These are phyloP conservation scores for Hypothenemus hampei DNA, from an alignment of 1,140 invertebrate genomes.

Conservation along the genomic window DNA sequence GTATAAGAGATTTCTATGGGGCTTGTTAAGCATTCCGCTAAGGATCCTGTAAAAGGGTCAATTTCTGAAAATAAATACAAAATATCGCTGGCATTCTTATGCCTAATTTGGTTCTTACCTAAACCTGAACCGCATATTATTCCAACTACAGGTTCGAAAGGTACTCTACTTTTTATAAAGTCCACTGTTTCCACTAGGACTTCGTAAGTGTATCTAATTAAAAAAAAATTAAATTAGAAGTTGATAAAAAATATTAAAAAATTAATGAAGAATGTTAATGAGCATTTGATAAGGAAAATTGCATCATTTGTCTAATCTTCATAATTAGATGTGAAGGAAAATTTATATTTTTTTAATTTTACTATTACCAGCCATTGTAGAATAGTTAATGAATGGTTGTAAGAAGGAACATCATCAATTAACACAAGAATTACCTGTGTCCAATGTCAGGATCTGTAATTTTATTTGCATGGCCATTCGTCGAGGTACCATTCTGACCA, in stretches of 20 bases:
- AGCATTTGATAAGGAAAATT: no score
- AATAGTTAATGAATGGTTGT: no score
- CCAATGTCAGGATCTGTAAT: no score
- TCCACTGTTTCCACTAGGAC: slow-evolving; percentile 71
- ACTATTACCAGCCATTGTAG: no score
- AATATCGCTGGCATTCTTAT: background rate
- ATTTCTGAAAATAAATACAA: slow-evolving; percentile 1
- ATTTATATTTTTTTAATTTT: no score
- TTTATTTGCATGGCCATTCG: background rate
- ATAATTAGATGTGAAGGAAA: no score
- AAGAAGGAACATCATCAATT: no score
- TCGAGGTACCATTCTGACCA: background rate
- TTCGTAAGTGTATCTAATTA: slow-evolving; percentile 80
- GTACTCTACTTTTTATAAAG: slow-evolving; percentile 65
- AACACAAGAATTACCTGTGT: no score
- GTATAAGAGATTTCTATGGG: slow-evolving; percentile 74
- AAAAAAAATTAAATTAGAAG: slow-evolving; percentile 6
- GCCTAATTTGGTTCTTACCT: slow-evolving; percentile 54
- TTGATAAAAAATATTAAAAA: no score
- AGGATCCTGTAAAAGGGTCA: slow-evolving; percentile 55
- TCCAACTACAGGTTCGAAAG: slow-evolving; percentile 77
- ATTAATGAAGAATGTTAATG: background rate
- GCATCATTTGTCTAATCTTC: no score
- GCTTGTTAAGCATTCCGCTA: slow-evolving; percentile 77
- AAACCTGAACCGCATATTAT: slow-evolving; percentile 95